These are phyloP conservation scores for Staurois parvus DNA, from an alignment of 2,797 vertebrate species.

Conservation along the genomic window DNA sequence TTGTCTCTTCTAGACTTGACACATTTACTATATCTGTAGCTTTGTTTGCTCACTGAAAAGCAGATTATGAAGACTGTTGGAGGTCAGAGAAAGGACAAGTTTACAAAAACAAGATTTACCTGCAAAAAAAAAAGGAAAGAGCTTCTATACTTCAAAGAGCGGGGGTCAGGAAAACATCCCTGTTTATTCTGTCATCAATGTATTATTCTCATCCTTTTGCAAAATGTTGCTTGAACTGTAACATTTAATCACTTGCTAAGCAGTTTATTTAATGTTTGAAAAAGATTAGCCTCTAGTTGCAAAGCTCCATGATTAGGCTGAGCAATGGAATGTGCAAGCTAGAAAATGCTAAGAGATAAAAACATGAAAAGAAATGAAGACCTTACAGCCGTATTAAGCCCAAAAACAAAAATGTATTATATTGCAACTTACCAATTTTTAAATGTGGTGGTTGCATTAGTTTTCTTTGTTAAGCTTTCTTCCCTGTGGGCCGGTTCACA, in stretches of 20 bases:
- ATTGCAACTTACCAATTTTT: too few relatives aligned
- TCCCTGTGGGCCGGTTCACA: too few relatives aligned
- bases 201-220: not conserved
- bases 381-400: too few relatives aligned
- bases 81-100: conserved; percentile 53
- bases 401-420: too few relatives aligned
- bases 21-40: conserved; percentile 34
- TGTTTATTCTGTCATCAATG: conserved; percentile 28
- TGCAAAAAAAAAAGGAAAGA: not conserved
- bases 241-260: conserved; percentile 27
- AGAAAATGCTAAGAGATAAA: not conserved
- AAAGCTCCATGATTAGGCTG: not conserved
- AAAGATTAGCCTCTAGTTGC: not conserved
- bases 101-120: not conserved
- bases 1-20: conserved; percentile 18
- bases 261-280: conserved; percentile 21
- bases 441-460: too few relatives aligned
- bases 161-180: conserved; percentile 16
- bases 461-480: too few relatives aligned
- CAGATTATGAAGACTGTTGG: conserved; percentile 7
- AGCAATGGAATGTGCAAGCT: not conserved
- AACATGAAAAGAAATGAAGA: not conserved
- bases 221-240: conserved; percentile 1
- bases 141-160: conserved; percentile 29
- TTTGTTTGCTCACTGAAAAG: conserved; percentile 35